Base-by-base conservation (phyloP, 2,888 invertebrate species). In the Timema podura region DNA sequence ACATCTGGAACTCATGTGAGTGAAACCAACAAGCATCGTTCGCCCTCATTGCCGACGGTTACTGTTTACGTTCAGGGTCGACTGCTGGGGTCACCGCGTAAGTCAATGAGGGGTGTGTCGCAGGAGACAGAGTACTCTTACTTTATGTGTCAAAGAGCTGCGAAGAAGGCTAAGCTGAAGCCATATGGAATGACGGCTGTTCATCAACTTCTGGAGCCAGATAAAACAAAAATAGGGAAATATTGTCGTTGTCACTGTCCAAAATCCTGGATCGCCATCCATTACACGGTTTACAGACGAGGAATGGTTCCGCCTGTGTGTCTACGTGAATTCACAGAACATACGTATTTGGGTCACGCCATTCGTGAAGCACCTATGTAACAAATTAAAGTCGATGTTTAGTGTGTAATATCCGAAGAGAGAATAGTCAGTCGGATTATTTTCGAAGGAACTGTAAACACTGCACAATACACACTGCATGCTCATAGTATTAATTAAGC, bases 1-100 rank as follows among this genome's bases (percentile, higher is more conserved):
- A 54, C 67, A 67, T 44, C 44, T 66, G n/a, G 8, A 67, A n/a
- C 30, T 67, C 45, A 54, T 44, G 45, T 54, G n/a, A 51, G 13
- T 54, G 2, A 67, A 51, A 30, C 11, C 8, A 15, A 46, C 65
- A 65, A 65, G 46, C 47, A 65, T 65, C 5, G 65, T 65, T 44
- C 46, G 15, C 46, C 65, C 46, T 9, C 13, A 5, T 47, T 65
- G 45, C 65, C 46, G 11, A 10, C 65, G 15, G 65, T 65, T 46
- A 13, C 65, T 47, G 65, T 65, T 46, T 13, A 65, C 65, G 46
- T 46, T 46, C 45, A 13, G 65, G 65, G 15, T 13, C 47, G 48
- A 65, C 11, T 65, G 15, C 45, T 46, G 65, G 5, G n/a, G 46
- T 45, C 48, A 65, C 65, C 65, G 13, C 45, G 5, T 10, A 57